Base-by-base conservation (phyloP, 2,113 vertebrate species). In the Colaptes auratus region DNA sequence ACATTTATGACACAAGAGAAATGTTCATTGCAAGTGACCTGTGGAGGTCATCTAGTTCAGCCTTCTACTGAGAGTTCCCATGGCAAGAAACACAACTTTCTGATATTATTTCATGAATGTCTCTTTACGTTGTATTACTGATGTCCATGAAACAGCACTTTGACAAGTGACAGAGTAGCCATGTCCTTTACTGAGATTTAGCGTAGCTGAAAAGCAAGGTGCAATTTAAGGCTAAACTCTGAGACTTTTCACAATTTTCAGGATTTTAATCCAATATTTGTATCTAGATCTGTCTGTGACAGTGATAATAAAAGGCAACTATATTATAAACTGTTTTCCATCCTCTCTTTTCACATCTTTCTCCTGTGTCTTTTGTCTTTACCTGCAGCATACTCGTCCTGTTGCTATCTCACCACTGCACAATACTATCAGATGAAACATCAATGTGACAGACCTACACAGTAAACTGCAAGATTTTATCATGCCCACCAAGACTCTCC, bases 61-160 rank as follows among this genome's bases (percentile, higher is more conserved):
- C 14, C 21, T 64, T 6, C 30, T 24, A 8, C 35, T 52, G 19
- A 66, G 12, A 63, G 14, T 91, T 92, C 31, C 79, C 90, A 35
- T 31, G 15, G 21, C 33, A 94, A 63, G 50, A 89, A 78, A 71
- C 3, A 3, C 18, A 89, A 69, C 19, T 66, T 82, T 53, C n/a
- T 61, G 44, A 56, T 5, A 20, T 7, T 16, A 53, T 53, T 67
- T 61, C 75, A 75, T 89, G 59, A 73, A 3, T 39, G 46, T 30
- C 25, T 90, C 78, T 92, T 78, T 61, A 74, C 7, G 65, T 74
- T 30, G 52, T 82, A 95, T 92, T 53, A 63, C 35, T 91, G 61
- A 86, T 82, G 42, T 56, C 80, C 89, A 69, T 52, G 90, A 93
- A 96, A 93, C 8, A 25, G 46, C 88, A 78, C 56, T 89, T 42